Evolutionary conservation across 2,888 invertebrate genomes (phyloP).

Genomic region (Hoplodrina blanda): DNA sequence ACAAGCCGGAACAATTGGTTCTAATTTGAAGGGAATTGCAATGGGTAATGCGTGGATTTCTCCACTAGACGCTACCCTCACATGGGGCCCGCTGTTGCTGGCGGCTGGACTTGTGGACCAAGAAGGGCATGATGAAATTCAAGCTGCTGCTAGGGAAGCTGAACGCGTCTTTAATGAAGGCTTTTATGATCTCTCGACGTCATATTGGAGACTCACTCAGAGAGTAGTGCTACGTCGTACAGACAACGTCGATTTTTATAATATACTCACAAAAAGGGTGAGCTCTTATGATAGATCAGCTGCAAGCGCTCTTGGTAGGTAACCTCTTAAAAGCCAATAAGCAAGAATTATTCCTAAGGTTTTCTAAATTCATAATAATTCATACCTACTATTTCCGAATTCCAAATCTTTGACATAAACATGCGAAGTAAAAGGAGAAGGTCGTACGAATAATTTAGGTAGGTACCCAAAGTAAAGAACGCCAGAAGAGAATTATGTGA

Average conservation of each 20-base stretch:
- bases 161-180: slow-evolving; percentile 90
- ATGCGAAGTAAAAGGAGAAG: not conserved
- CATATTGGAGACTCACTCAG: slow-evolving; percentile 92
- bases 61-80: slow-evolving; percentile 95
- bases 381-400: too few species aligned
- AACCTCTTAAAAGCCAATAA: not conserved
- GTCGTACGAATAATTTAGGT: too few species aligned
- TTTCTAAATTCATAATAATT: too few species aligned
- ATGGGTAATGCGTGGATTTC: slow-evolving; percentile 98
- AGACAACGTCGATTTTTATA: slow-evolving; percentile 94
- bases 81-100: slow-evolving; percentile 95
- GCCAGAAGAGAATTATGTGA: not conserved
- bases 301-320: slow-evolving; percentile 69
- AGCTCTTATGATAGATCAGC: slow-evolving; percentile 67
- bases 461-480: too few species aligned
- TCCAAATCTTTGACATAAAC: not conserved
- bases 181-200: slow-evolving; percentile 91
- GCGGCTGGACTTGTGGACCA: slow-evolving; percentile 94
- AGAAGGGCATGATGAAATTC: slow-evolving; percentile 91
- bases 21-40: slow-evolving; percentile 94
- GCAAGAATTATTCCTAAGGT: not conserved
- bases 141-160: slow-evolving; percentile 89
- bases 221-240: slow-evolving; percentile 91
- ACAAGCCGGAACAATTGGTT: slow-evolving; percentile 90
- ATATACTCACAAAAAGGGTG: slow-evolving; percentile 92